Evolutionary conservation across 2,113 vertebrate genomes (phyloP), one percentile per base, ranked within the genome.

Genomic region (Oenanthe oenanthe): DNA sequence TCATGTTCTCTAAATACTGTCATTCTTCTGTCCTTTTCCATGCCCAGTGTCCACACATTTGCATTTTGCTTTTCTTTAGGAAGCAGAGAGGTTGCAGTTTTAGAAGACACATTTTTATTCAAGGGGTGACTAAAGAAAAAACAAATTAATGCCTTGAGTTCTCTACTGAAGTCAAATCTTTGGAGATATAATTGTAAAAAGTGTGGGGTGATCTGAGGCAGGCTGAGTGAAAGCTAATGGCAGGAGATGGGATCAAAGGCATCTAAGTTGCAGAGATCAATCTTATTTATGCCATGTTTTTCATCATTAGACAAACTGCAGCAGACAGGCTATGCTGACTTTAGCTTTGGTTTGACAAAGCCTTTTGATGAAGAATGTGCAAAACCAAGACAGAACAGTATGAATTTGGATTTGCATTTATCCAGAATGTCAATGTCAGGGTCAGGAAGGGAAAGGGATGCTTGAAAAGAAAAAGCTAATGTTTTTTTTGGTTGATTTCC

Each of bases 41-140:
- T 1, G 2, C 20, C 36, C 1, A 1, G 2, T 11, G 8, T 50
- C 45, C 25, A 26, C 22, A 13, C 7, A 38, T 32, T 34, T 6
- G 2, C 22, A 34, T 63, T 82, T 72, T 85, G 11, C 19, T 50
- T 58, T 62, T 42, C 29, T 80, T 71, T 28, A 50, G 45, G 34
- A 79, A 66, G 34, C 1, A 4, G 8, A 85, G n/a, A 17, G 6
- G 32, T 34, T 62, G 32, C 22, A 12, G 32, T 58, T 74, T 50
- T 45, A 77, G 38, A 17, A 75, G 31, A 16, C 10, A 18, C 3
- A 1, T 12, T 36, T 87, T 89, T 68, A 38, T 32, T 4, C 2
- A 71, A 58, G 7, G 4, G 3, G 8, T 76, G 45, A 57, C 54
- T 65, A 75, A 72, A 78, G 15, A 31, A 53, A 28, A 32, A 4